Percentiles rank a stretch among this genome's conserved stretches.
Conservation (phyloP, 2,113 vertebrate genomes). For the Lagopus muta region DNA sequence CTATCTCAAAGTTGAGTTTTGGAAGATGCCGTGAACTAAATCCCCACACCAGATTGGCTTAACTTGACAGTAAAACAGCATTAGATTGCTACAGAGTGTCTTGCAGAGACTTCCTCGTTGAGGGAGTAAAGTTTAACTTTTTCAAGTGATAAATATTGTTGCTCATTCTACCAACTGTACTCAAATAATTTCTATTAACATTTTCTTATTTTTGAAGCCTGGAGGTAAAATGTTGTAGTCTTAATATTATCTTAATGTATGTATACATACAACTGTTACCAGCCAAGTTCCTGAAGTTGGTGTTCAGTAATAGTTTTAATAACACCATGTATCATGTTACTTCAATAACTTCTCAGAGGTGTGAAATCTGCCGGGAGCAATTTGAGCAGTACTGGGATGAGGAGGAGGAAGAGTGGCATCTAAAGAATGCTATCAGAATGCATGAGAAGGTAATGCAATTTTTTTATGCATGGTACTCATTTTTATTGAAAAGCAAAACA, state of each 20-base stretch:
- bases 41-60: not conserved
- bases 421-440: constrained; percentile 94
- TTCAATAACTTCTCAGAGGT: constrained; percentile 79
- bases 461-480: not conserved
- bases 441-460: constrained; percentile 89
- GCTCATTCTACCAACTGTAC: not conserved
- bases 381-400: constrained; percentile 99
- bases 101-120: not conserved
- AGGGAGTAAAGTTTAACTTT: not conserved
- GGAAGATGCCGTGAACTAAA: not conserved
- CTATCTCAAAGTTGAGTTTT: not conserved
- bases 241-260: not conserved
- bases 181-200: not conserved
- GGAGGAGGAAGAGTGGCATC: constrained; percentile 98
- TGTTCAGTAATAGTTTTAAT: not conserved
- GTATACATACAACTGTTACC: not conserved
- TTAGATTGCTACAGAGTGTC: not conserved
- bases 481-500: not conserved
- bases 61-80: not conserved
- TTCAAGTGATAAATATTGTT: not conserved
- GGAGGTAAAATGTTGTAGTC: not conserved
- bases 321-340: not conserved
- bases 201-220: not conserved
- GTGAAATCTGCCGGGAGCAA: constrained; percentile 97
- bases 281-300: not conserved